A percentile compares a stretch with the other conserved stretches of the same genome.
Evolutionary conservation across 2,113 vertebrate species (phyloP).

Genomic region (Chaetops frenatus): DNA sequence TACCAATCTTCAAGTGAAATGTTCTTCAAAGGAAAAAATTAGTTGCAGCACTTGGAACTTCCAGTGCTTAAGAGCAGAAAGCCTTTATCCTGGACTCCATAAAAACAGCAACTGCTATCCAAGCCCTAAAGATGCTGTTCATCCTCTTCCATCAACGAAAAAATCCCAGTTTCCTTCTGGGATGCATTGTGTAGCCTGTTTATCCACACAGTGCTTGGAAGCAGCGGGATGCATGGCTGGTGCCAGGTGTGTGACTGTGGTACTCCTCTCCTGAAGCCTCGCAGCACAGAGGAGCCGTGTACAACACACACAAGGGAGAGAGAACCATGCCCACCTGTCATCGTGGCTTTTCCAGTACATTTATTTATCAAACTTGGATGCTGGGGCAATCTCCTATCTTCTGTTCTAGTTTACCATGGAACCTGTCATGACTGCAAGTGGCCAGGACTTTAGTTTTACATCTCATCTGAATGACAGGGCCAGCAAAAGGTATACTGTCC

Average conservation of each 20-base stretch:
- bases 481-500: not conserved
- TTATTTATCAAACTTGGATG: not conserved
- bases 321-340: not conserved
- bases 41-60: not conserved
- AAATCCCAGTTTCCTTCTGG: not conserved
- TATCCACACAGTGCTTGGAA: rapidly evolving
- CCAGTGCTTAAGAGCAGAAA: not conserved
- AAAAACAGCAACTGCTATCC: not conserved
- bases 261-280: not conserved
- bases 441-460: not conserved
- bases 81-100: not conserved
- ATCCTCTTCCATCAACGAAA: not conserved
- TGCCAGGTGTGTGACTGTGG: not conserved
- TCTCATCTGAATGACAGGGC: not conserved
- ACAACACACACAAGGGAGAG: not conserved
- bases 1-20: not conserved
- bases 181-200: rapidly evolving
- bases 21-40: not conserved
- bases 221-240: rapidly evolving
- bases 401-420: not conserved
- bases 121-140: not conserved
- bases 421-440: not conserved
- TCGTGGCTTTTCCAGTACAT: rapidly evolving
- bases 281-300: not conserved
- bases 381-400: not conserved